Conservation (phyloP, 2,113 vertebrate genomes). For the Potamarius usumacintae region DNA sequence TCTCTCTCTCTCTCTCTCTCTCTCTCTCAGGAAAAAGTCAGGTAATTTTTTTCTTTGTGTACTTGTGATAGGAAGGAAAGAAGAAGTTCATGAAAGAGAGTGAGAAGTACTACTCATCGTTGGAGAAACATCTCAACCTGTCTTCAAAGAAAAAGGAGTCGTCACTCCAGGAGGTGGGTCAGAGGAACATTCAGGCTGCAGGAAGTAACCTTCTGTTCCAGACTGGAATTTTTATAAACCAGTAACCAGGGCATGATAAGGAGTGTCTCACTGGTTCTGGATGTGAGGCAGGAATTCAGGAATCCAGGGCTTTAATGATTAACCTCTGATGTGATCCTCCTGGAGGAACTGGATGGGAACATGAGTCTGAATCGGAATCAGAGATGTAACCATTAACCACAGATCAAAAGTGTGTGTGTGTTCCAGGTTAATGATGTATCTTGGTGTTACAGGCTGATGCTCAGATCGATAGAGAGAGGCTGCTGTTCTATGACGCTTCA, state of each 20-base stretch:
- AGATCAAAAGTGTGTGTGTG: slow-evolving; percentile 9
- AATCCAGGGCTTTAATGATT: slow-evolving; percentile 5
- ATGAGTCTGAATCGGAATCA: slow-evolving; percentile 1
- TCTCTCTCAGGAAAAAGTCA: not conserved
- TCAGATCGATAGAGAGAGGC: slow-evolving; percentile 91
- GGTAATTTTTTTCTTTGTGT: slow-evolving; percentile 25
- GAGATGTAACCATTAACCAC: slow-evolving; percentile 39
- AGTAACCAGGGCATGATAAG: not conserved
- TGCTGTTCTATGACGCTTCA: slow-evolving; percentile 90
- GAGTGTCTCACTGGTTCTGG: not conserved
- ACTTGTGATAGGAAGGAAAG: slow-evolving; percentile 85
- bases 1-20: too few species aligned
- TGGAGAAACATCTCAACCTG: slow-evolving; percentile 94
- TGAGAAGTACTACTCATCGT: slow-evolving; percentile 93
- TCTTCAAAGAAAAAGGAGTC: slow-evolving; percentile 96
- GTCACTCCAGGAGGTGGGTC: slow-evolving; percentile 90
- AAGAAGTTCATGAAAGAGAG: slow-evolving; percentile 99
- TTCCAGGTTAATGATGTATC: slow-evolving; percentile 23
- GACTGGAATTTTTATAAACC: not conserved
- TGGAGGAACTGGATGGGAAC: not conserved
- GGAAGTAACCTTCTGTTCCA: not conserved
- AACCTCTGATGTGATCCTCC: not conserved
- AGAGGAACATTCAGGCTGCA: not conserved
- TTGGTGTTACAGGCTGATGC: slow-evolving; percentile 82
- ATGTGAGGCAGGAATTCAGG: not conserved